Percentiles rank a stretch among this genome's conserved stretches.
These are phyloP conservation scores for Dissostichus mawsoni DNA, from an alignment of 2,113 vertebrate genomes.

Conservation along the genomic window DNA sequence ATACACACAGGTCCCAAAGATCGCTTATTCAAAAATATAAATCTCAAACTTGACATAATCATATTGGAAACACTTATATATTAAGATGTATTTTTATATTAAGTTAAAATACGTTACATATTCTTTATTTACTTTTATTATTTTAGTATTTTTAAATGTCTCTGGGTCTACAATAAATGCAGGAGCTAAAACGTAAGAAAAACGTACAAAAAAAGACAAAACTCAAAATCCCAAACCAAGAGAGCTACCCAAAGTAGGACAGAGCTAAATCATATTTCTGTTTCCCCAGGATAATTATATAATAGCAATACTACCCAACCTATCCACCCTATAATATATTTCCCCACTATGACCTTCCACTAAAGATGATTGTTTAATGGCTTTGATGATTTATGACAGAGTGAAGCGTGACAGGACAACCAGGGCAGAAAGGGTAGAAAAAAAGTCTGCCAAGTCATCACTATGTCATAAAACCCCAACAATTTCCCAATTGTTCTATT, in stretches of 20 bases:
- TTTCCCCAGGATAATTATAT: slow-evolving; percentile 6
- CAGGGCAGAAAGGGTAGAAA: slow-evolving; percentile 18
- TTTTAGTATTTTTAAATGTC: too few relatives aligned
- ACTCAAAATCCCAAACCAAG: not conserved
- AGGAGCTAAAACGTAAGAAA: too few relatives aligned
- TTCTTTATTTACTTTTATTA: too few relatives aligned
- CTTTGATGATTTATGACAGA: slow-evolving; percentile 27
- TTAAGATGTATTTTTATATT: too few relatives aligned
- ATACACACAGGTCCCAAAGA: too few relatives aligned
- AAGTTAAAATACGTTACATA: too few relatives aligned
- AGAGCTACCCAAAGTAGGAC: not conserved
- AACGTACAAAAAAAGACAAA: too few relatives aligned
- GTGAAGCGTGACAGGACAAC: slow-evolving; percentile 23
- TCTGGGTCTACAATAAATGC: too few relatives aligned
- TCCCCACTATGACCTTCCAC: slow-evolving; percentile 6
- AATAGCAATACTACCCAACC: not conserved
- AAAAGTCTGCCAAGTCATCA: slow-evolving; percentile 27
- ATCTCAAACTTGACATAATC: not conserved
- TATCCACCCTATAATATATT: not conserved
- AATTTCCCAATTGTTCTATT: slow-evolving; percentile 11
- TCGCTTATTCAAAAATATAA: not conserved
- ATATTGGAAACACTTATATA: too few relatives aligned
- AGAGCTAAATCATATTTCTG: not conserved
- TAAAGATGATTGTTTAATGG: slow-evolving; percentile 18
- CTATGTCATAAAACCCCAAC: not conserved